Percentiles rank a stretch among this genome's conserved stretches.
phyloP scores from a whole-genome alignment of 2,797 vertebrate species.

The Picus viridis region DNA sequence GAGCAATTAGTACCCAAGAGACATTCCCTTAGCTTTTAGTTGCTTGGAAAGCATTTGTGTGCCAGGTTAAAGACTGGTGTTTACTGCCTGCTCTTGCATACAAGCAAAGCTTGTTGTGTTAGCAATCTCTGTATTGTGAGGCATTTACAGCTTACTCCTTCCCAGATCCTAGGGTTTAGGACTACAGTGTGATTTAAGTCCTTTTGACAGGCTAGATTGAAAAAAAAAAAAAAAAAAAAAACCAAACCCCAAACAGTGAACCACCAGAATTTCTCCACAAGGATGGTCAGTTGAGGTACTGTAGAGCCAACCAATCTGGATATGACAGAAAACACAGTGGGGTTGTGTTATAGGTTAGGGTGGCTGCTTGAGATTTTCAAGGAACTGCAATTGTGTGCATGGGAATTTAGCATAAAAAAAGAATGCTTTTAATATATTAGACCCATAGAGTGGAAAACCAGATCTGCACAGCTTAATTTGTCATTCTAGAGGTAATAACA shows the following conservation, averaged over 20 bases:
- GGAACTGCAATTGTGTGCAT: not conserved
- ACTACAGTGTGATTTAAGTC: not conserved
- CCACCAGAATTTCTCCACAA: not conserved
- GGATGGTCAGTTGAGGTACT: not conserved
- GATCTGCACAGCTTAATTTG: not conserved
- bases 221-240: too few species aligned
- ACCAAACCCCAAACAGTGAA: not conserved
- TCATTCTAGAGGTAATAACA: not conserved
- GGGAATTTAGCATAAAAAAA: not conserved
- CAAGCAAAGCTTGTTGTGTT: not conserved
- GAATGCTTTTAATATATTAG: not conserved
- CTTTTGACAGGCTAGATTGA: not conserved
- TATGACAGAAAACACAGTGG: not conserved
- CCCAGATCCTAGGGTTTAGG: not conserved
- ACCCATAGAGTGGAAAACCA: not conserved
- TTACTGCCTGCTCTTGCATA: not conserved
- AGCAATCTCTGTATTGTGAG: not conserved
- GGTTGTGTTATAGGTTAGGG: not conserved
- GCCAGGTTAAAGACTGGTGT: not conserved
- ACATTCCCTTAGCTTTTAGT: not conserved
- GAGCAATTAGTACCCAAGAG: constrained; percentile 26
- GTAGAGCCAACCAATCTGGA: not conserved
- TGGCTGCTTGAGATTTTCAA: not conserved
- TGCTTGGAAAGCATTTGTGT: not conserved
- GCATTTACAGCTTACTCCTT: not conserved